Conservation (phyloP, 2,113 vertebrate species). For the Montifringilla adamsi region DNA sequence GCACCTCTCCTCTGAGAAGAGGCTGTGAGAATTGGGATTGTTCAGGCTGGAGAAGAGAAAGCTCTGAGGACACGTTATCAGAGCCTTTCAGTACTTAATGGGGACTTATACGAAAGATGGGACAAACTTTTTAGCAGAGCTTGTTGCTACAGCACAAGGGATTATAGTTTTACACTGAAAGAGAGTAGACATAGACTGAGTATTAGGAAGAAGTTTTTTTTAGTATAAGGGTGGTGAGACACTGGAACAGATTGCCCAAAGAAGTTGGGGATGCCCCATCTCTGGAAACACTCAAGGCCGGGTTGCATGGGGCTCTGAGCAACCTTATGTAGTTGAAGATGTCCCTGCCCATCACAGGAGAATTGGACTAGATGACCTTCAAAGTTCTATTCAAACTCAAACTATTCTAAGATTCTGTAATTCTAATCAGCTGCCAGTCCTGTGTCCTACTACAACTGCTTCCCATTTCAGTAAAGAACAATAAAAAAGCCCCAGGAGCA, state of each 20-base stretch:
- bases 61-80: rapidly evolving
- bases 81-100: neutral
- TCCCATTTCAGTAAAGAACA: neutral
- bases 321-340: neutral
- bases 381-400: neutral
- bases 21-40: neutral
- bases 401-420: neutral
- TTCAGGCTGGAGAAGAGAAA: neutral
- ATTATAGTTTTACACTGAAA: neutral
- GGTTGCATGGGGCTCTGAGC: neutral
- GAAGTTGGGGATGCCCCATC: too few relatives aligned
- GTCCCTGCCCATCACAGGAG: neutral
- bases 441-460: neutral
- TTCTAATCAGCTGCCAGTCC: neutral
- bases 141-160: neutral
- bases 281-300: neutral
- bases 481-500: neutral
- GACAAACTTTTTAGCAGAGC: neutral
- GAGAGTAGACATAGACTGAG: neutral
- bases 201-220: neutral
- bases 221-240: neutral
- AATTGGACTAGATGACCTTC: neutral
- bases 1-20: neutral
- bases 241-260: neutral
- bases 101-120: neutral